Percentiles rank a stretch among this genome's conserved stretches.
Conservation (phyloP, 2,113 vertebrate genomes). For the Festucalex cinctus region DNA sequence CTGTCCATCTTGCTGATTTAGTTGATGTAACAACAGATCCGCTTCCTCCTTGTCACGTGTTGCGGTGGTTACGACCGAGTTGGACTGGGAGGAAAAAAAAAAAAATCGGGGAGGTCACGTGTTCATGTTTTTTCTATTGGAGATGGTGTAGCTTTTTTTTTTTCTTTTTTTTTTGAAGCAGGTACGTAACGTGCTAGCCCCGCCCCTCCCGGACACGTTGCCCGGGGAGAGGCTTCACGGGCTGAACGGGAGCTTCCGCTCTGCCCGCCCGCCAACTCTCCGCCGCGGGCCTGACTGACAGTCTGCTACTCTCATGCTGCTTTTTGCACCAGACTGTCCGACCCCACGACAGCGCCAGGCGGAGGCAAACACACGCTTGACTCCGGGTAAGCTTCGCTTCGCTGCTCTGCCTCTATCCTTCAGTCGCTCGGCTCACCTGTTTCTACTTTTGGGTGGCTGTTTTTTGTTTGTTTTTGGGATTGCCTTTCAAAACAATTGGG, state of each 20-base stretch:
- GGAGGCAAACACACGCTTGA: constrained; percentile 4
- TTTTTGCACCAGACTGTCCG: neutral
- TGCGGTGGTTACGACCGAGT: too few relatives aligned
- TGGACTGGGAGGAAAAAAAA: neutral
- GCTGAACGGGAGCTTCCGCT: constrained; percentile 5
- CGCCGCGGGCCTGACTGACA: neutral
- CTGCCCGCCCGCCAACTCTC: neutral
- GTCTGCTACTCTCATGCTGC: neutral
- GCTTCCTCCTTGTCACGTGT: neutral
- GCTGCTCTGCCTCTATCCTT: neutral
- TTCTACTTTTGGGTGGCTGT: neutral
- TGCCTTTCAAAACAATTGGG: neutral
- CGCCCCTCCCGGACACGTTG: constrained; percentile 54
- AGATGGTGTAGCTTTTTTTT: too few relatives aligned
- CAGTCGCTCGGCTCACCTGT: neutral
- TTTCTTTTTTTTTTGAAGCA: too few relatives aligned
- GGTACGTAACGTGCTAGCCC: neutral
- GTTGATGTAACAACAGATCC: neutral
- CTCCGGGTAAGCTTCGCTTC: constrained; percentile 26
- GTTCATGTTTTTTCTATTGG: too few relatives aligned
- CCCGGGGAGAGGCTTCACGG: constrained; percentile 48
- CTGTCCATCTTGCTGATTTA: neutral
- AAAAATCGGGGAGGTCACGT: too few relatives aligned
- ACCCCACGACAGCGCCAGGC: neutral
- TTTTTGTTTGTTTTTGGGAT: neutral